Evolutionary conservation across 2,888 invertebrate species (phyloP).

Genomic region (Leptinotarsa rubiginosa): DNA sequence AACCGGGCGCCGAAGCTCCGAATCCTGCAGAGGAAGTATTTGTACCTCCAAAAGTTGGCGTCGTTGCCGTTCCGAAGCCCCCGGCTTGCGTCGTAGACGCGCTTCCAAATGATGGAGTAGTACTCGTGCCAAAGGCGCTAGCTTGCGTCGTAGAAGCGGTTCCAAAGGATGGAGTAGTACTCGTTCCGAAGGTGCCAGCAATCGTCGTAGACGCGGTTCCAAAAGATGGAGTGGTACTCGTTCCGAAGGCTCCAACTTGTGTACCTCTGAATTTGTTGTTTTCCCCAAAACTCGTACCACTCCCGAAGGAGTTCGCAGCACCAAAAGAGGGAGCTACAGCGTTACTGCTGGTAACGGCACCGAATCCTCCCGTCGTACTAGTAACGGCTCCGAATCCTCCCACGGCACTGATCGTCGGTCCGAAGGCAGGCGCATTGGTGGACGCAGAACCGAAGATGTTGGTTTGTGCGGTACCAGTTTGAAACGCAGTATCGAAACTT

Average conservation of each 20-base stretch:
- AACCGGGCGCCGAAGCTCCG: conserved; percentile 22
- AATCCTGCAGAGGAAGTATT: conserved; percentile 22
- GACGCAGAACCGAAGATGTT: conserved; percentile 18
- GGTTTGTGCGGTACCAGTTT: neutral
- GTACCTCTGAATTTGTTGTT: neutral
- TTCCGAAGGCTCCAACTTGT: neutral
- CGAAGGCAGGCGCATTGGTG: conserved; percentile 26
- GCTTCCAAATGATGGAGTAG: conserved; percentile 26
- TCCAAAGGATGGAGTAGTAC: conserved; percentile 26
- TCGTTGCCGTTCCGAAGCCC: conserved; percentile 28
- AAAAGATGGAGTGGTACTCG: conserved; percentile 32
- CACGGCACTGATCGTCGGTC: conserved; percentile 27
- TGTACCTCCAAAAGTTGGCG: conserved; percentile 24
- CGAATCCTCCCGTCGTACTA: conserved; percentile 40
- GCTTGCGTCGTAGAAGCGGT: conserved; percentile 20
- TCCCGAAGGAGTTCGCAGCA: conserved; percentile 14
- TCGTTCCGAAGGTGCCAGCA: conserved; percentile 41
- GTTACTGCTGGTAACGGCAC: conserved; percentile 35
- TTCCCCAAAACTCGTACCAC: neutral
- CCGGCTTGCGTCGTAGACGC: conserved; percentile 23
- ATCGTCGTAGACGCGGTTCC: conserved; percentile 53
- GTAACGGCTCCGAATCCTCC: conserved; percentile 46
- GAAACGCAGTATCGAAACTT: conserved; percentile 27
- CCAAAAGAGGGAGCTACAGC: conserved; percentile 6
- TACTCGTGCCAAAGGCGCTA: conserved; percentile 39